Conservation (phyloP, 2,888 invertebrate species). For the Andricus curvator region DNA sequence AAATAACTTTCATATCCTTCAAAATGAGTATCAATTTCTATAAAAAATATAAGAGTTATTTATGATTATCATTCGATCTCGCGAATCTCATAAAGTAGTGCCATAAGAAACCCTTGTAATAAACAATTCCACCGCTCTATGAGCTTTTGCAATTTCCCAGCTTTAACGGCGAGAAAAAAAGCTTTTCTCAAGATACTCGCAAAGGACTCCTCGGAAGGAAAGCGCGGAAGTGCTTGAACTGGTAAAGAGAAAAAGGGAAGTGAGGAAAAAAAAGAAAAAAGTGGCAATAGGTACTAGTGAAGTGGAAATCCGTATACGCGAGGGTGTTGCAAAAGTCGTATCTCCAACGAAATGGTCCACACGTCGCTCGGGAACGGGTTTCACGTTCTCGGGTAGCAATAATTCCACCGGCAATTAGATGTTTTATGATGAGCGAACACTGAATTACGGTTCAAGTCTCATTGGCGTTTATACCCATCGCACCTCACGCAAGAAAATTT, state of each 20-base stretch:
- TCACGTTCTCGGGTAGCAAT: neutral
- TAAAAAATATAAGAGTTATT: neutral
- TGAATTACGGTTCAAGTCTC: neutral
- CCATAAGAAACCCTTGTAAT: neutral
- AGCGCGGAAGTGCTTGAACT: slow-evolving; percentile 15
- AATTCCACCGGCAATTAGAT: neutral
- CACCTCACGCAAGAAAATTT: neutral
- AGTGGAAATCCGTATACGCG: slow-evolving; percentile 16
- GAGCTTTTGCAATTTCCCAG: slow-evolving; percentile 21
- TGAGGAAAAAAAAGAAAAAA: neutral
- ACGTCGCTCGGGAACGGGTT: neutral
- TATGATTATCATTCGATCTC: neutral
- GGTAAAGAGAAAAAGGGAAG: slow-evolving; percentile 6
- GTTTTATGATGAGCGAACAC: slow-evolving; percentile 3
- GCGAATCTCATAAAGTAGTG: neutral
- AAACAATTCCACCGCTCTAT: slow-evolving; percentile 13
- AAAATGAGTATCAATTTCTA: neutral
- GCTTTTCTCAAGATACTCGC: slow-evolving; percentile 12
- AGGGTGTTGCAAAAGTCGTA: slow-evolving; percentile 8
- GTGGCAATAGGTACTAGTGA: slow-evolving; percentile 29
- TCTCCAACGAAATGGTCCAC: slow-evolving; percentile 1
- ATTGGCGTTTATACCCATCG: neutral
- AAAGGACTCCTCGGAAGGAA: slow-evolving; percentile 15
- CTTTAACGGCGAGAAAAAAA: slow-evolving; percentile 24
- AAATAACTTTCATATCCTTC: neutral